Evolutionary conservation across 2,888 invertebrate species (phyloP).

Genomic region (Scaptomyza polygonia): DNA sequence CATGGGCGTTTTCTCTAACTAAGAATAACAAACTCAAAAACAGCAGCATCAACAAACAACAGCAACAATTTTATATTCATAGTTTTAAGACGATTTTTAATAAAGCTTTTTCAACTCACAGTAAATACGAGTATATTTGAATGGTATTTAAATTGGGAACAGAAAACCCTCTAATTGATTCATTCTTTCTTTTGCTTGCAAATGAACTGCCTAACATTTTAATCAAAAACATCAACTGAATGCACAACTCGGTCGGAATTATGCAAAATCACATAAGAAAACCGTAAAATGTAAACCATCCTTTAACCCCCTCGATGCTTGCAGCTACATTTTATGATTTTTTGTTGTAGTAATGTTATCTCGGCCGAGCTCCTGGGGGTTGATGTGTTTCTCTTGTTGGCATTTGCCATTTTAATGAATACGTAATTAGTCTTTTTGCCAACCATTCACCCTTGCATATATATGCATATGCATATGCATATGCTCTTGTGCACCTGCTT

Average conservation of each 20-base stretch:
- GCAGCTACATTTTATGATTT: neutral
- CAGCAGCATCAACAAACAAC: neutral
- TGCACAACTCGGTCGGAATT: slow-evolving; percentile 37
- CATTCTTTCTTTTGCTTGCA: neutral
- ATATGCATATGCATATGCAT: slow-evolving; percentile 9
- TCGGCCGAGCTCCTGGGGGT: slow-evolving; percentile 8
- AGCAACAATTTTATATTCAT: slow-evolving; percentile 3
- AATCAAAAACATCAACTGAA: slow-evolving; percentile 32
- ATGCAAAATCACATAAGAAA: slow-evolving; percentile 49
- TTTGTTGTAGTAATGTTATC: slow-evolving; percentile 7
- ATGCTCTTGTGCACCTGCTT: slow-evolving; percentile 59
- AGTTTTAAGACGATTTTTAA: slow-evolving; percentile 27
- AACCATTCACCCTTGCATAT: slow-evolving; percentile 46
- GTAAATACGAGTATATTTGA: neutral
- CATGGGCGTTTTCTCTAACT: slow-evolving; percentile 62
- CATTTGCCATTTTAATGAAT: slow-evolving; percentile 79
- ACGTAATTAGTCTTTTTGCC: slow-evolving; percentile 79
- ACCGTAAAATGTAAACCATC: slow-evolving; percentile 6
- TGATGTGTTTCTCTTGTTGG: slow-evolving; percentile 38
- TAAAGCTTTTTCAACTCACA: slow-evolving; percentile 24
- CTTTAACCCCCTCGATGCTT: neutral
- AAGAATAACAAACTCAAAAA: neutral
- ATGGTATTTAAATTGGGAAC: neutral
- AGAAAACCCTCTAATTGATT: neutral
- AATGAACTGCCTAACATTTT: slow-evolving; percentile 41